Base-by-base conservation (phyloP, 1,140 invertebrate species). In the Pseudomyrmex concolor region DNA sequence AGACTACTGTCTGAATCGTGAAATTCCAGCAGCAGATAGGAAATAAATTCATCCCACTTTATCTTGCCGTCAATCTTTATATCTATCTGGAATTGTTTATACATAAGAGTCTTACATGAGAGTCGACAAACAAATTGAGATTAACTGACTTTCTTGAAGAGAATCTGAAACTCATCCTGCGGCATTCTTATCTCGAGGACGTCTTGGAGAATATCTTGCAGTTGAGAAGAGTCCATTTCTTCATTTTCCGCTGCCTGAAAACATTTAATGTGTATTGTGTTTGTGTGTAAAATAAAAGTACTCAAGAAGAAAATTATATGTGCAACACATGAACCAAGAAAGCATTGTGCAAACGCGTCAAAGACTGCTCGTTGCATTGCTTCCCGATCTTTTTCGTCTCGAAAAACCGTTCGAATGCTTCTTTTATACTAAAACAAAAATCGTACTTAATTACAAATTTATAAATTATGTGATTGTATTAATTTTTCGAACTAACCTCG, bases 1-100 rank as follows among this genome's bases (percentile, higher is more conserved):
- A 94, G 93, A 70, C 95, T 93, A 2, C 93, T 94, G 84, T 96
- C 96, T 85, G 95, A 95, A 55, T 94, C 94, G 88, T 96, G 95
- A 91, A 96, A 96, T 55, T 96, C 96, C 66, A 96, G 92, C 51
- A 96, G 94, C 10, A 97, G 88, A 91, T 96, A 95, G 0, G 96
- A 96, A 7, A 96, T 95, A 80, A 96, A 94, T 91, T 97, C 96
- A 87, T 96, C 94, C 96, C 96, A 96, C 15, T 95, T 95, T 15
- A 96, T 94, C 70, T 94, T 93, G 17, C 95, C 96, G 83, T 95
- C 94, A 51, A 95, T 90, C 68, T 89, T 96, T 0, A 82, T 71
- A 54, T 93, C 86, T 48, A 93, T 90, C 91, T 92, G 64, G 15
- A 86, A 85, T 71, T 43, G 60, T 8, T 12, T 17, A 13, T 54